These are phyloP conservation scores for Phaedon cochleariae DNA, from an alignment of 2,888 invertebrate genomes.

Conservation along the genomic window DNA sequence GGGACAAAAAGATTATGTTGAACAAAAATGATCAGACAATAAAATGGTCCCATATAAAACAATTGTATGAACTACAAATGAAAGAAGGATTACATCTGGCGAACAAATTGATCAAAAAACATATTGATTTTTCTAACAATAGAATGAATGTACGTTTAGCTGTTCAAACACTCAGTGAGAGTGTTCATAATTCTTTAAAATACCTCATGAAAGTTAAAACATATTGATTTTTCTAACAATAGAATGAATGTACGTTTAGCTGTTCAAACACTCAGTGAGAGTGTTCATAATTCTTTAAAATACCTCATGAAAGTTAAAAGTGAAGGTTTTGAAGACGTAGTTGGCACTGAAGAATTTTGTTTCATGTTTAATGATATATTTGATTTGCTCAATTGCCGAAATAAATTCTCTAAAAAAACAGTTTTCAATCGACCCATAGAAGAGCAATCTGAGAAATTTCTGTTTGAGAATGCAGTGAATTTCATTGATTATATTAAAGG, in stretches of 20 bases:
- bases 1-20: neutral
- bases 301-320: neutral
- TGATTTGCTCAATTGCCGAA: neutral
- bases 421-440: neutral
- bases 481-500: neutral
- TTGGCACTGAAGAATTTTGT: neutral
- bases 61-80: neutral
- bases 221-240: neutral
- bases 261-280: slow-evolving; percentile 1
- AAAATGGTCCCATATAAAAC: neutral
- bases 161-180: slow-evolving; percentile 1
- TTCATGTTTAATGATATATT: neutral
- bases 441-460: neutral
- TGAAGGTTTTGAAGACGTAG: neutral
- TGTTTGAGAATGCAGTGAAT: neutral
- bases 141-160: slow-evolving; percentile 1
- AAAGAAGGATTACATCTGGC: neutral
- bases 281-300: neutral
- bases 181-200: neutral
- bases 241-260: slow-evolving; percentile 1
- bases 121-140: neutral
- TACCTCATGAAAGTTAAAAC: neutral
- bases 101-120: neutral
- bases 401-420: neutral
- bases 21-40: neutral